Conservation (phyloP, 2,888 invertebrate species). For the Junonia oenone region DNA sequence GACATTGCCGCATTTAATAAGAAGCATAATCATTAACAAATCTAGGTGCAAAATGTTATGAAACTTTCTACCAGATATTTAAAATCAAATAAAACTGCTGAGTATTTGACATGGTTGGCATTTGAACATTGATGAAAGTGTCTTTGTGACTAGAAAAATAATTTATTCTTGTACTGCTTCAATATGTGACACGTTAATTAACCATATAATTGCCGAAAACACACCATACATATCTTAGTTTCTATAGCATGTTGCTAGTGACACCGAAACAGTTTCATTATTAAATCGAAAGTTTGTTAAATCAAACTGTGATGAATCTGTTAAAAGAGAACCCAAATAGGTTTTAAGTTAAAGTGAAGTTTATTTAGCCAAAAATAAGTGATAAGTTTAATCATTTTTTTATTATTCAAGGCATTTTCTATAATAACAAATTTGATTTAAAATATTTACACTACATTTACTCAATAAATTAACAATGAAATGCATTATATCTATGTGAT, state of each 20-base stretch:
- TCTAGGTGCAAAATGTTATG: background rate
- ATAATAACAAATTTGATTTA: background rate
- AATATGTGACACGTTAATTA: background rate
- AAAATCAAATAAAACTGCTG: background rate
- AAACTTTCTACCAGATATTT: background rate
- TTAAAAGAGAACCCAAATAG: too few species aligned
- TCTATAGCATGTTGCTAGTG: too few species aligned
- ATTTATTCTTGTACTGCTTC: background rate
- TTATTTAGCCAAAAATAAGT: too few species aligned
- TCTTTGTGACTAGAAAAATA: background rate
- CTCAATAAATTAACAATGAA: background rate
- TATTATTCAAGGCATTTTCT: background rate
- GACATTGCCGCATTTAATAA: background rate
- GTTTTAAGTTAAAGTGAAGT: too few species aligned
- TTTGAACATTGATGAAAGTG: background rate
- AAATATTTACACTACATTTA: background rate
- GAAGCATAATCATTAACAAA: background rate
- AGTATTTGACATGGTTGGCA: background rate
- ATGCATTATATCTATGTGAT: conserved; percentile 75
- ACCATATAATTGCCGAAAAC: background rate
- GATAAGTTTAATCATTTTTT: background rate
- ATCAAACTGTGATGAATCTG: too few species aligned
- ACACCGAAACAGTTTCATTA: too few species aligned
- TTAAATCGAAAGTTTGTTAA: too few species aligned
- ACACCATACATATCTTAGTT: background rate